A percentile compares a stretch with the other conserved stretches of the same genome.
Evolutionary conservation across 92 coral and sea anemone species (phyloP).

Genomic region (Plumapathes pennacea): DNA sequence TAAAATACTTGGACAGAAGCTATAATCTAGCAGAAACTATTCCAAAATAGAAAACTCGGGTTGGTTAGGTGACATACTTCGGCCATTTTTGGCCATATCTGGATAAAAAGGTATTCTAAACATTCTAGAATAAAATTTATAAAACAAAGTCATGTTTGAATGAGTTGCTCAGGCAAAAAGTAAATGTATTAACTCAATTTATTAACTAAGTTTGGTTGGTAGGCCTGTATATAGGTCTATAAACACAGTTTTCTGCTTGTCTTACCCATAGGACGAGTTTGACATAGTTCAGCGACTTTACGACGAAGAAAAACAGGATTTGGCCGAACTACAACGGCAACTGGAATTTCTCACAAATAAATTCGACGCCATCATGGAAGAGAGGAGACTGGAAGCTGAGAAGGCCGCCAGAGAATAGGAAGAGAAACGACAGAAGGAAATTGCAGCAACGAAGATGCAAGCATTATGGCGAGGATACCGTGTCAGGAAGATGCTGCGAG

Average conservation of each 20-base stretch:
- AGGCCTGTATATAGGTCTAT: background rate
- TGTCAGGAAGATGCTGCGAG: slow-evolving; percentile 41
- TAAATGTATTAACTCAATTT: no score
- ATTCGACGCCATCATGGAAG: slow-evolving; percentile 83
- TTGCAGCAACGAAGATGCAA: slow-evolving; percentile 66
- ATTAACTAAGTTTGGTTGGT: no score
- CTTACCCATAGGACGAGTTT: slow-evolving; percentile 64
- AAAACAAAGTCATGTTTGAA: no score
- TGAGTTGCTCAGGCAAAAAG: no score
- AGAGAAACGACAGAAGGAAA: slow-evolving; percentile 33
- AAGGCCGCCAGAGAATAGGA: slow-evolving; percentile 52
- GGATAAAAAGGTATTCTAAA: no score
- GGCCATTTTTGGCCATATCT: no score
- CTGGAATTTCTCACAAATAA: slow-evolving; percentile 66
- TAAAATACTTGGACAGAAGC: no score
- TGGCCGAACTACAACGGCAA: slow-evolving; percentile 59
- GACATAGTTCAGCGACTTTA: slow-evolving; percentile 71
- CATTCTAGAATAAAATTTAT: no score
- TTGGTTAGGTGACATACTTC: no score
- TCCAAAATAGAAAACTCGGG: no score
- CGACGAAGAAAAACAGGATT: slow-evolving; percentile 81
- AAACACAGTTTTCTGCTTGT: background rate
- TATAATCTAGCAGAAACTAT: no score
- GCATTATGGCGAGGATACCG: slow-evolving; percentile 79
- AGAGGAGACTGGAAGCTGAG: slow-evolving; percentile 68